These are phyloP conservation scores for Tigriopus californicus DNA, from an alignment of 2,888 invertebrate species.

Conservation along the genomic window DNA sequence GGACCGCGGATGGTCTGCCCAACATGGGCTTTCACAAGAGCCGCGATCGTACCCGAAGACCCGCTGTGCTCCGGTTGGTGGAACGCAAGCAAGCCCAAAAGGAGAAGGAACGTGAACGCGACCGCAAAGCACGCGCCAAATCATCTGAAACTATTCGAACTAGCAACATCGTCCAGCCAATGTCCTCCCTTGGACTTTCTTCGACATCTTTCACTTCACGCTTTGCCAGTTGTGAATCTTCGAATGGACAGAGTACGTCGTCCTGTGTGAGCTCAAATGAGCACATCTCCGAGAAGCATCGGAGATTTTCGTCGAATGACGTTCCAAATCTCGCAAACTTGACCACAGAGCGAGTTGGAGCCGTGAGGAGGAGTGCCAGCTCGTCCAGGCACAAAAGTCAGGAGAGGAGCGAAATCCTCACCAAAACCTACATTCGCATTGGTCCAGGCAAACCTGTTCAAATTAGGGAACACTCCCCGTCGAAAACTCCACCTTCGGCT, in stretches of 20 bases:
- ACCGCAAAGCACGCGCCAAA: no score
- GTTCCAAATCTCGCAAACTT: not conserved
- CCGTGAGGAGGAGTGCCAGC: conserved; percentile 15
- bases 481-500: not conserved
- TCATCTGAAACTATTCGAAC: no score
- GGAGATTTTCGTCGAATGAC: no score
- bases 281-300: no score
- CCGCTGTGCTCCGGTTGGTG: conserved; percentile 13
- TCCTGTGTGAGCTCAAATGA: no score
- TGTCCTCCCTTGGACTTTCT: no score
- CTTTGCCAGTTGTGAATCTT: no score
- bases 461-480: conserved; percentile 11
- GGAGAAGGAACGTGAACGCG: not conserved
- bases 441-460: conserved; percentile 12
- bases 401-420: conserved; percentile 9
- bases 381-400: conserved; percentile 21
- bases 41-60: conserved; percentile 10
- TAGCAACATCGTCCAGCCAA: not conserved
- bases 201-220: no score
- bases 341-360: conserved; percentile 21
- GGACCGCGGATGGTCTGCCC: not conserved
- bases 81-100: conserved; percentile 12
- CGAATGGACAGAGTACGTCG: no score
- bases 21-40: not conserved
- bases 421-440: conserved; percentile 12